A percentile compares a stretch with the other conserved stretches of the same genome.
These are phyloP conservation scores for Oncorhynchus gorbuscha DNA, from an alignment of 2,113 vertebrate species.

Conservation along the genomic window DNA sequence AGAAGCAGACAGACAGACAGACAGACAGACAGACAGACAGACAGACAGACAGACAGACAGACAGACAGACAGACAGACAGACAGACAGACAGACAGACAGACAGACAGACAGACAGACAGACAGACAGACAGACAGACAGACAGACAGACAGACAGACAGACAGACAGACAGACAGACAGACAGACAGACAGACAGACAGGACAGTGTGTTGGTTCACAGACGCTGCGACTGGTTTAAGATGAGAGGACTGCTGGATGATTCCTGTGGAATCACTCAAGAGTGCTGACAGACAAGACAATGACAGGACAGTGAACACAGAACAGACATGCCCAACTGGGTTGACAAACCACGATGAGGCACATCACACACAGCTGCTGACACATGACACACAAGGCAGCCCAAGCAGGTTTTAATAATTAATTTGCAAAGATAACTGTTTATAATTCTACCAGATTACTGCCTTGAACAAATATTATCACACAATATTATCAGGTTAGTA, in stretches of 20 bases:
- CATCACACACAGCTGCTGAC: conserved; percentile 16
- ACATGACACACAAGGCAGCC: conserved; percentile 18
- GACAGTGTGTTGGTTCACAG: background rate
- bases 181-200: background rate
- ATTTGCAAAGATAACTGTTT: background rate
- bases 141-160: background rate
- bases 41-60: background rate
- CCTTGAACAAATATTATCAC: background rate
- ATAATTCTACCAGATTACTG: conserved; percentile 1
- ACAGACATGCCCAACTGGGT: background rate
- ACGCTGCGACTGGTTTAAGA: background rate
- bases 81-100: background rate
- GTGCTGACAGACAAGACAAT: conserved; percentile 13
- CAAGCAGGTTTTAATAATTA: background rate
- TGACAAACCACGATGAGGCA: conserved; percentile 1
- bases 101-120: background rate
- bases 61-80: background rate
- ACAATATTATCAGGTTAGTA: conserved; percentile 35
- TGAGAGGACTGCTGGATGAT: background rate
- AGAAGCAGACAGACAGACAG: background rate
- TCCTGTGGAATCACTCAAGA: conserved; percentile 36
- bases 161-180: background rate
- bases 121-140: background rate
- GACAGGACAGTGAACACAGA: background rate
- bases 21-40: background rate